A percentile compares a stretch with the other conserved stretches of the same genome.
Evolutionary conservation across 2,797 vertebrate species (phyloP).

Genomic region (Semaprochilodus insignis): DNA sequence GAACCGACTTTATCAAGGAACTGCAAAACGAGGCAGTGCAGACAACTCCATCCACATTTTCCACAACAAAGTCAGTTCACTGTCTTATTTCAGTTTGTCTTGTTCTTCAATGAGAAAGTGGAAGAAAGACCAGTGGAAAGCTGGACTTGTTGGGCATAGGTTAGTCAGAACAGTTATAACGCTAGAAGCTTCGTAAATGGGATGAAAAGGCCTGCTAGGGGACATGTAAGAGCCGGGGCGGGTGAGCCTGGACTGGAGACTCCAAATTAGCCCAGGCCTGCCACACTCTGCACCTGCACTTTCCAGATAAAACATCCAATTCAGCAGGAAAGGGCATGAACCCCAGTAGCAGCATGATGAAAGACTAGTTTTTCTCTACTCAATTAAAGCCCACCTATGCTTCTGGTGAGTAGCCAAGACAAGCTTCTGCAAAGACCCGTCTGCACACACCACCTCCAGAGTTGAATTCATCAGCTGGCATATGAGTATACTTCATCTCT

Average conservation of each 20-base stretch:
- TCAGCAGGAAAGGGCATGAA: slow-evolving; percentile 67
- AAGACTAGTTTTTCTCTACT: slow-evolving; percentile 63
- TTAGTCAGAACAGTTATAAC: neutral
- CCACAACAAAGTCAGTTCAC: slow-evolving; percentile 7
- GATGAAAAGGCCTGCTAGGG: slow-evolving; percentile 17
- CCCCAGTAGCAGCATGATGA: slow-evolving; percentile 62
- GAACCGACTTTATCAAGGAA: too few relatives aligned
- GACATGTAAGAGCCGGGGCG: slow-evolving; percentile 19
- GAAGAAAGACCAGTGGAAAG: neutral
- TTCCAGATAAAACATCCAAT: slow-evolving; percentile 67
- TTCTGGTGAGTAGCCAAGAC: slow-evolving; percentile 65
- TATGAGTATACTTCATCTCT: slow-evolving; percentile 56
- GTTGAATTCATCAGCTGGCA: slow-evolving; percentile 54
- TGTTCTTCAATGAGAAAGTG: slow-evolving; percentile 17
- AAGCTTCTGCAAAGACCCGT: slow-evolving; percentile 55
- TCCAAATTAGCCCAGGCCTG: slow-evolving; percentile 40
- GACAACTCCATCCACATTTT: neutral
- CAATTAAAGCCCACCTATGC: slow-evolving; percentile 73
- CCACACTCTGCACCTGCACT: slow-evolving; percentile 68
- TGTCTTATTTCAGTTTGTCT: slow-evolving; percentile 13
- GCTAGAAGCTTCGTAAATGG: slow-evolving; percentile 1
- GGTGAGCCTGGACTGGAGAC: slow-evolving; percentile 20
- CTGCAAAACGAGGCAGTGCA: neutral
- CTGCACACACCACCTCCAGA: slow-evolving; percentile 51
- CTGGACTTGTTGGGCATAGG: slow-evolving; percentile 20